phyloP scores from a whole-genome alignment of 2,888 invertebrate species.

The Frankliniella fusca region DNA sequence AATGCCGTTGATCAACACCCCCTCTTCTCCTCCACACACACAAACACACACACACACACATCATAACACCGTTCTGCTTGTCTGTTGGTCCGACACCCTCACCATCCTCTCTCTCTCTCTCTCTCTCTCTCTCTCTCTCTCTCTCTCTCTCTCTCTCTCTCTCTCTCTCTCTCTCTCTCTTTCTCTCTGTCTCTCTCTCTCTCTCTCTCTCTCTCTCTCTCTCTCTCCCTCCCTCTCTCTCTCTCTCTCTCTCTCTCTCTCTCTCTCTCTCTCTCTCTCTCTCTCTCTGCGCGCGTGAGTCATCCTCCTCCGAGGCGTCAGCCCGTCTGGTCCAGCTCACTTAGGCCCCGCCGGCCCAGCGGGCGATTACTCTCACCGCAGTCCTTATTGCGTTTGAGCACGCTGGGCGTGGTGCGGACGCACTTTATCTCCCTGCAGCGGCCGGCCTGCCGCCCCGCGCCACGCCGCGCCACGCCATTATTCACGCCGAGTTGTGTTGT shows the following conservation, averaged over 20 bases:
- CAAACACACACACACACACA: background rate
- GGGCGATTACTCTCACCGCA: background rate
- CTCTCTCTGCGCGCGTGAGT: background rate
- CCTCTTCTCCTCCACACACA: too few relatives aligned
- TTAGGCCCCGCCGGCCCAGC: background rate
- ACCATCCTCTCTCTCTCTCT: too few relatives aligned
- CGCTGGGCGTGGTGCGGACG: background rate
- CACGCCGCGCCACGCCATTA: conserved; percentile 16
- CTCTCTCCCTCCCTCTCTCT: too few relatives aligned
- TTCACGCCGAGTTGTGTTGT: background rate
- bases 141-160: too few relatives aligned
- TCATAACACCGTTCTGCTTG: conserved; percentile 9
- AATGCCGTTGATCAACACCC: background rate
- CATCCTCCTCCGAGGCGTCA: conserved; percentile 6
- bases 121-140: too few relatives aligned
- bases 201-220: too few relatives aligned
- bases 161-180: too few relatives aligned
- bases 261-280: too few relatives aligned
- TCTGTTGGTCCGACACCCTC: background rate
- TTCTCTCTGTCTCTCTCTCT: too few relatives aligned
- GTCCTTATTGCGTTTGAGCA: background rate
- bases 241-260: too few relatives aligned
- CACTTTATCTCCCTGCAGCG: conserved; percentile 16
- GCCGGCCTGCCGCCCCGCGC: background rate
- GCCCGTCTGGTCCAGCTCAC: background rate